Conservation (phyloP, 2,797 vertebrate genomes). For the Cryptoprocta ferox region DNA sequence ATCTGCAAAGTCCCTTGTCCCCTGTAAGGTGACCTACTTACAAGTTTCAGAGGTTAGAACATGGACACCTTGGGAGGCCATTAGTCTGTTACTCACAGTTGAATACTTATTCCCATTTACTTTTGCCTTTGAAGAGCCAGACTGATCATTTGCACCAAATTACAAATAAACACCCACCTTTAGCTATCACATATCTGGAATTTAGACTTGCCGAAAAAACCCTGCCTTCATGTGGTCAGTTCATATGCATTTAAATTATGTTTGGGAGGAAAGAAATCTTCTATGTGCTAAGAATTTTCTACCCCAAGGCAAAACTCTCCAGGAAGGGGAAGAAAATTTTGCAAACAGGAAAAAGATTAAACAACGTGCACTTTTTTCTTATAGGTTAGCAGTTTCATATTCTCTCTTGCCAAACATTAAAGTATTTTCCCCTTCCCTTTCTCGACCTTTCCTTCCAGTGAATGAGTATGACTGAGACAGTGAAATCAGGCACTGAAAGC, state of each 20-base stretch:
- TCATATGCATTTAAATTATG: not conserved
- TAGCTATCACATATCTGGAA: not conserved
- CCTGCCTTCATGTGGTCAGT: not conserved
- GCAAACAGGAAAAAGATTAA: conserved; percentile 68
- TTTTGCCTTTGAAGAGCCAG: conserved; percentile 32
- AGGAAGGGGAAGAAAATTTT: conserved; percentile 68
- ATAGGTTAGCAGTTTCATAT: conserved; percentile 68
- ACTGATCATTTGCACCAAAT: not conserved
- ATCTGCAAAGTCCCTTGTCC: not conserved
- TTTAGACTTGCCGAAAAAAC: not conserved
- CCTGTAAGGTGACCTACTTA: not conserved
- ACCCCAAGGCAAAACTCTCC: conserved; percentile 28
- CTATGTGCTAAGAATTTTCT: conserved; percentile 45
- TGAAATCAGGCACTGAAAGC: not conserved
- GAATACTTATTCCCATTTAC: not conserved
- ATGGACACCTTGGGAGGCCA: not conserved
- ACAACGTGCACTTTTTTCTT: conserved; percentile 59
- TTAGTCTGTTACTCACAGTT: not conserved
- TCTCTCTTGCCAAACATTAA: conserved; percentile 55
- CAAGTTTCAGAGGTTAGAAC: not conserved
- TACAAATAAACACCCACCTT: not conserved
- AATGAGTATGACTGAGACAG: not conserved
- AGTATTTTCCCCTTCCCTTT: not conserved
- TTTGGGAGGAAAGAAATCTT: not conserved
- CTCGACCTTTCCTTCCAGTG: not conserved